Conservation (phyloP, 2,888 invertebrate species). For the Nowickia ferox region DNA sequence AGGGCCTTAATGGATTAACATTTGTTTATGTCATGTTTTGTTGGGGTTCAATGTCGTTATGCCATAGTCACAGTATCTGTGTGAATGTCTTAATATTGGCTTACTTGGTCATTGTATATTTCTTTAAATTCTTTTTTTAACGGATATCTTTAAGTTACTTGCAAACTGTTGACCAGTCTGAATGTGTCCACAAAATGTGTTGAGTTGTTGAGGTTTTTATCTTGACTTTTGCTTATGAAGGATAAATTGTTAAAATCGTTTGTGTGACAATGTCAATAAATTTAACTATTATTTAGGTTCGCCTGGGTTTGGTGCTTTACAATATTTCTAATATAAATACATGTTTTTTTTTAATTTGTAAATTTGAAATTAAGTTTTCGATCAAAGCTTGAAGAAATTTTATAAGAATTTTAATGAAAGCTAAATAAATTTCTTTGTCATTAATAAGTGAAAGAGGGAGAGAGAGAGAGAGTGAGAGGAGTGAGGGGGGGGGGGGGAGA, state of each 20-base stretch:
- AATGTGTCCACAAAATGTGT: conserved; percentile 63
- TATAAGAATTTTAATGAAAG: no score
- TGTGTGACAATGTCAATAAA: conserved; percentile 70
- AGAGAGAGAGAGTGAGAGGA: no score
- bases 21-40: conserved; percentile 80
- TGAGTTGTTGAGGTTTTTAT: conserved; percentile 70
- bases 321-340: conserved; percentile 5
- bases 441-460: no score
- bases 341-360: neutral
- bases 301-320: neutral
- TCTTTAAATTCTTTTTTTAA: neutral
- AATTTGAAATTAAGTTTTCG: neutral
- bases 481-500: no score
- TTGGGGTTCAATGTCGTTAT: conserved; percentile 42
- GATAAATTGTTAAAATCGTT: conserved; percentile 73
- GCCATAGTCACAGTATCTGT: neutral
- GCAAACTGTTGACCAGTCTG: neutral
- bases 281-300: conserved; percentile 44
- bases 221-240: conserved; percentile 65
- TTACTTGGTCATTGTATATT: conserved; percentile 43
- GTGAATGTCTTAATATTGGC: conserved; percentile 72
- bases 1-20: conserved; percentile 82
- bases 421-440: no score
- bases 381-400: no score
- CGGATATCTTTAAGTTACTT: conserved; percentile 23